These are phyloP conservation scores for Asobara japonica DNA, from an alignment of 1,140 invertebrate genomes.

Conservation along the genomic window DNA sequence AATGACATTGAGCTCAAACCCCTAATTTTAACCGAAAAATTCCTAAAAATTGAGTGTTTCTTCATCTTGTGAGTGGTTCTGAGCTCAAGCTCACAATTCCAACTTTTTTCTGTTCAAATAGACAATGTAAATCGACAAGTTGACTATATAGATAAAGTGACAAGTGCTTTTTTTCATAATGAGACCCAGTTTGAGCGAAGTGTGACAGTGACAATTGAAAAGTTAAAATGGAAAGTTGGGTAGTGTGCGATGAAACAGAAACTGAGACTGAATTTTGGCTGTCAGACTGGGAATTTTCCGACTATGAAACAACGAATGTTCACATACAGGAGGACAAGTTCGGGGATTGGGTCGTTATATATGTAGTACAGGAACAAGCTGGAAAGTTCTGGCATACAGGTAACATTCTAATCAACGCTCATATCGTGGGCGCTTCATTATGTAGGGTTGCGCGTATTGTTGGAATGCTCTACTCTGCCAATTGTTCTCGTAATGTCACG, in stretches of 20 bases:
- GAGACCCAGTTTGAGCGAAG: background rate
- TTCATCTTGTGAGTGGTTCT: too few relatives aligned
- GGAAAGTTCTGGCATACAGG: constrained; percentile 18
- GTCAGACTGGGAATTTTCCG: constrained; percentile 41
- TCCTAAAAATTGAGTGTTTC: too few relatives aligned
- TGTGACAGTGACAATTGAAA: background rate
- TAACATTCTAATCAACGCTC: background rate
- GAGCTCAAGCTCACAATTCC: too few relatives aligned
- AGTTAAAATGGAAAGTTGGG: background rate
- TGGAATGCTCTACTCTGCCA: background rate
- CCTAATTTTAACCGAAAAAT: too few relatives aligned
- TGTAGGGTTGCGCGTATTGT: background rate
- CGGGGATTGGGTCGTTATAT: constrained; percentile 63
- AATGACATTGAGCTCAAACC: too few relatives aligned
- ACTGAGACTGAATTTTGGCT: constrained; percentile 5
- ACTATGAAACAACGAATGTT: constrained; percentile 55
- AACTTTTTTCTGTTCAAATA: too few relatives aligned
- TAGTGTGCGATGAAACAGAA: background rate
- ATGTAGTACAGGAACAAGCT: constrained; percentile 44
- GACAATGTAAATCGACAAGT: too few relatives aligned
- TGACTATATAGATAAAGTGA: too few relatives aligned
- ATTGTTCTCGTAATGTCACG: background rate
- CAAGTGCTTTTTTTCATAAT: background rate
- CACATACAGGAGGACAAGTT: constrained; percentile 58
- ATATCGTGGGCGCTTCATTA: background rate